Conservation (phyloP, 2,888 invertebrate species). For the Cylloceria caligata region DNA sequence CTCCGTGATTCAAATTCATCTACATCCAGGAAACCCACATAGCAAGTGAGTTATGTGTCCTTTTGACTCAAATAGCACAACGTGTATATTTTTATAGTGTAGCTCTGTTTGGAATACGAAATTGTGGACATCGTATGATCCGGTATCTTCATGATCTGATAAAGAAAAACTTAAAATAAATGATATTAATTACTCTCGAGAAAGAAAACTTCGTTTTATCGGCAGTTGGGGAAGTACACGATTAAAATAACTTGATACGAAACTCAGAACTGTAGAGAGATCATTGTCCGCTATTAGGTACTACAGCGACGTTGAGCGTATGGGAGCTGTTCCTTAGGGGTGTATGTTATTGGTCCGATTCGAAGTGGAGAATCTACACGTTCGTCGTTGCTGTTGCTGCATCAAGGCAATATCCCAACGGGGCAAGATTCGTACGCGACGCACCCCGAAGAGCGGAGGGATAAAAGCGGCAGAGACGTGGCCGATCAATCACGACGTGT, state of each 20-base stretch:
- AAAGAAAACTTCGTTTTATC: conserved; percentile 25
- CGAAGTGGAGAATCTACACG: conserved; percentile 79
- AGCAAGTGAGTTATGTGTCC: too few species aligned
- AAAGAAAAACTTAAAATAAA: conserved; percentile 1
- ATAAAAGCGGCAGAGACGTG: conserved; percentile 78
- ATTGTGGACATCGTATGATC: background rate
- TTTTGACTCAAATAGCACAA: background rate
- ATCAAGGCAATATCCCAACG: conserved; percentile 69
- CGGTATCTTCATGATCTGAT: background rate
- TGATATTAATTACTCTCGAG: background rate
- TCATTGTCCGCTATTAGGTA: conserved; percentile 61
- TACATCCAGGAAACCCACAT: too few species aligned
- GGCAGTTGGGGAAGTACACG: conserved; percentile 43
- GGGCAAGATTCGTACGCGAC: conserved; percentile 53
- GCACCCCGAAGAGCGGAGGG: conserved; percentile 69
- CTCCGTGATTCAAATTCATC: too few species aligned
- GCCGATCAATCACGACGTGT: conserved; percentile 82
- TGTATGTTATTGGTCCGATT: conserved; percentile 63
- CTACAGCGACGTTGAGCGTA: conserved; percentile 55
- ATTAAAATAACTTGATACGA: conserved; percentile 74
- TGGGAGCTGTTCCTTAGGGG: conserved; percentile 57
- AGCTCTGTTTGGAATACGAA: background rate
- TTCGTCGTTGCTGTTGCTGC: conserved; percentile 62
- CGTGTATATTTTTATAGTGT: background rate
- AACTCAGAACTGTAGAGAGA: conserved; percentile 55